These are phyloP conservation scores for Cremastinae sp. DNA, from an alignment of 2,888 invertebrate species.

Conservation along the genomic window DNA sequence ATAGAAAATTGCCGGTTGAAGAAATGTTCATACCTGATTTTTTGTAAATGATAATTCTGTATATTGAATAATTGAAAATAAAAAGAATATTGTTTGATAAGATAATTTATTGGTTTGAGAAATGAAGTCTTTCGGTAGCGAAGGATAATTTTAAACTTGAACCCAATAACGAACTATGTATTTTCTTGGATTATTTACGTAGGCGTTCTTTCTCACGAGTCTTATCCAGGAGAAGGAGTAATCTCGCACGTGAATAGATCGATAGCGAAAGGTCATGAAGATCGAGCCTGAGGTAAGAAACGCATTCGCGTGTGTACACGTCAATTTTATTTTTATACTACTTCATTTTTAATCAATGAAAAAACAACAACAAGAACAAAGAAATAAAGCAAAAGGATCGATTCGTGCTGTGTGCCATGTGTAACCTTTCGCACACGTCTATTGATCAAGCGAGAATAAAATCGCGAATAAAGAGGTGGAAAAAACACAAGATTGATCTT, in stretches of 20 bases:
- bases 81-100: too few relatives aligned
- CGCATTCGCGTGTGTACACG: conserved; percentile 36
- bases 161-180: background rate
- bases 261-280: conserved; percentile 50
- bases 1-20: too few relatives aligned
- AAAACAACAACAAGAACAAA: too few relatives aligned
- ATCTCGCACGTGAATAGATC: conserved; percentile 44
- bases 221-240: background rate
- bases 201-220: conserved; percentile 42
- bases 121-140: too few relatives aligned
- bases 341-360: conserved; percentile 23
- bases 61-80: too few relatives aligned
- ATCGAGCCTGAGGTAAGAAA: conserved; percentile 18
- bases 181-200: conserved; percentile 16
- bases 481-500: conserved; percentile 16
- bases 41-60: too few relatives aligned
- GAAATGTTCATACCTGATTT: too few relatives aligned
- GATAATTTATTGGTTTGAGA: too few relatives aligned
- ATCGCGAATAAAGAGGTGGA: conserved; percentile 14
- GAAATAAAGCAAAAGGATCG: too few relatives aligned
- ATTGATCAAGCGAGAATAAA: conserved; percentile 14
- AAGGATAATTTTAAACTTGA: too few relatives aligned
- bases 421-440: conserved; percentile 62
- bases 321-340: conserved; percentile 12
- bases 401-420: conserved; percentile 57